Evolutionary conservation across 2,888 invertebrate species (phyloP), one percentile per base, ranked within the genome.

Genomic region (Caenorhabditis angaria): DNA sequence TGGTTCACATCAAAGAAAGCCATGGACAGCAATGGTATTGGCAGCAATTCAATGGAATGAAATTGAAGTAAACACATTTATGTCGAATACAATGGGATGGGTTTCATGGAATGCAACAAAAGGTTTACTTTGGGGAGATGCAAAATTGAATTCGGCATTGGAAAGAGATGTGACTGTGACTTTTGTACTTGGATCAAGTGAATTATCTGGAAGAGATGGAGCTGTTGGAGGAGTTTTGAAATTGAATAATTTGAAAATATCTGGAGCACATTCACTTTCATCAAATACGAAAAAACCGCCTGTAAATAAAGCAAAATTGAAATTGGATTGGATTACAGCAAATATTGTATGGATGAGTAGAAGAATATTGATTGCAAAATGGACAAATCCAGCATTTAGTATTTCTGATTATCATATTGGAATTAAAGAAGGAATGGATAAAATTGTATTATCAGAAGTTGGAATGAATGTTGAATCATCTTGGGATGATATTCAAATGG

Each of bases 1-100:
- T 12, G 25, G 54, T 14, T 28, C 66, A 4, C 70, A 70, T 62
- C 71, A 64, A 50, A 25, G 51, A 18, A 70, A 70, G 20, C 70
- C 74, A 29, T 75, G 70, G 70, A 67, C 67, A 1, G 74, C 74
- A 14, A 53, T 68, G 28, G 97, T 97, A 2, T 90, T 97, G 65
- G 95, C 97, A 89, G 94, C 95, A 0, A 93, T 97, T 51, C 96
- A 97, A 90, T 94, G 97, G 88, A 94, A 95, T 55, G 92, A 94
- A 84, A 91, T 99, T 41, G 97, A 97, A 88, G 94, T 99, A 12
- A 94, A 95, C 88, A 97, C 97, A 93, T 97, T 97, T 89, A 99
- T 99, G 95, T 96, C 97, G 51, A 97, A 97, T 88, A 96, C 97
- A 0, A 97, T 99, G 95, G 97, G 99, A 18, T 96, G 96, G 88